Evolutionary conservation across 2,797 vertebrate species (phyloP).

Genomic region (Cephalopachus bancanus): DNA sequence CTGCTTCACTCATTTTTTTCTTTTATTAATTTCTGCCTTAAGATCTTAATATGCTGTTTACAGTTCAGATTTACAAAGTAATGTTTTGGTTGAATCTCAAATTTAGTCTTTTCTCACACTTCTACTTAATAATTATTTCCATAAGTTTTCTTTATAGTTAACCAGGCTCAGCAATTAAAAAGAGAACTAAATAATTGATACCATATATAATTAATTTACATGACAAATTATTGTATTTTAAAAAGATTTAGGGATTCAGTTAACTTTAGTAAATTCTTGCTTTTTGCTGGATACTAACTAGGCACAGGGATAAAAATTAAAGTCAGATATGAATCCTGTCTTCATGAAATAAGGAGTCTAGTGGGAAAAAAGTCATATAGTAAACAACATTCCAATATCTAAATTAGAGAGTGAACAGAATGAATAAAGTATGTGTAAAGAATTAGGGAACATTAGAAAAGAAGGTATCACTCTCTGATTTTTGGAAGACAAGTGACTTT

Average conservation of each 20-base stretch:
- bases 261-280: conserved; percentile 12
- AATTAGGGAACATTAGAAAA: not conserved
- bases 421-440: not conserved
- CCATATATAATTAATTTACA: not conserved
- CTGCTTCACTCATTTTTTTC: not conserved
- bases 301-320: not conserved
- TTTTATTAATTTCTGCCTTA: conserved; percentile 13
- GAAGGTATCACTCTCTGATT: not conserved
- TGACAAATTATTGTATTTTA: conserved; percentile 2
- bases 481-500: not conserved
- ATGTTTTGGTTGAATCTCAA: conserved; percentile 52
- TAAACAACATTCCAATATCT: not conserved
- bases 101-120: not conserved
- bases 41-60: conserved; percentile 2
- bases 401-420: not conserved
- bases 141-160: conserved; percentile 49
- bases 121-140: conserved; percentile 22
- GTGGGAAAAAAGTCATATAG: not conserved
- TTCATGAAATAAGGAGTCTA: not conserved
- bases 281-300: not conserved
- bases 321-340: not conserved
- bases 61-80: not conserved
- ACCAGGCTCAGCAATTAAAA: conserved; percentile 19
- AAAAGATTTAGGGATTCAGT: conserved; percentile 3
- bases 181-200: not conserved